Percentiles rank a stretch among this genome's conserved stretches.
phyloP scores from a whole-genome alignment of 2,113 vertebrate species.

The Leucosticte australis region DNA sequence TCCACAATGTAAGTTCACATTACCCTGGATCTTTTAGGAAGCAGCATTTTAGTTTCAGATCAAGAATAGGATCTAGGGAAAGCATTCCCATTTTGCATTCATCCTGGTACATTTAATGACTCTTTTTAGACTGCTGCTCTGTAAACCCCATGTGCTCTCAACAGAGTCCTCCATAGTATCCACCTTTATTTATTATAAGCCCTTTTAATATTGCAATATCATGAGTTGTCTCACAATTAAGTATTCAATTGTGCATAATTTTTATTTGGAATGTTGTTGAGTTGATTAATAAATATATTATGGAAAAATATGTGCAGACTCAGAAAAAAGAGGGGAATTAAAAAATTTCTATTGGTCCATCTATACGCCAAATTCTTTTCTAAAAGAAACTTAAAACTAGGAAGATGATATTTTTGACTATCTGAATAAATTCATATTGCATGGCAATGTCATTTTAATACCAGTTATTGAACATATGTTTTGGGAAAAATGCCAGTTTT shows the following conservation, averaged over 20 bases:
- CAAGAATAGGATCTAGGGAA: neutral
- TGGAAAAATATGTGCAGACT: neutral
- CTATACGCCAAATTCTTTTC: neutral
- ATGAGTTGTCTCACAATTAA: neutral
- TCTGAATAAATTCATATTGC: neutral
- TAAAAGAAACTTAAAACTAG: neutral
- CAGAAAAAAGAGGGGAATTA: neutral
- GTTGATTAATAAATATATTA: neutral
- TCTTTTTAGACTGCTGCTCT: neutral
- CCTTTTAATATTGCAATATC: neutral
- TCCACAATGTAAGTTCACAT: neutral
- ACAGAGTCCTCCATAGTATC: neutral
- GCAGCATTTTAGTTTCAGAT: neutral
- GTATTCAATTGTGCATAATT: neutral
- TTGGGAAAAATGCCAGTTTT: neutral
- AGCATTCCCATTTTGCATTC: neutral
- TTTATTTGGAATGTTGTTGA: neutral
- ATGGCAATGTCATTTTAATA: neutral
- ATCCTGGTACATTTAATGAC: neutral
- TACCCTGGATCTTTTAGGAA: neutral
- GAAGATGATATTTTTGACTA: neutral
- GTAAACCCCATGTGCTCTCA: neutral
- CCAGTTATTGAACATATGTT: neutral
- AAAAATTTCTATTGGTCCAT: neutral
- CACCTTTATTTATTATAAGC: neutral